Base-by-base conservation (phyloP, 2,888 invertebrate genomes). In the Teleiodes luculella region DNA sequence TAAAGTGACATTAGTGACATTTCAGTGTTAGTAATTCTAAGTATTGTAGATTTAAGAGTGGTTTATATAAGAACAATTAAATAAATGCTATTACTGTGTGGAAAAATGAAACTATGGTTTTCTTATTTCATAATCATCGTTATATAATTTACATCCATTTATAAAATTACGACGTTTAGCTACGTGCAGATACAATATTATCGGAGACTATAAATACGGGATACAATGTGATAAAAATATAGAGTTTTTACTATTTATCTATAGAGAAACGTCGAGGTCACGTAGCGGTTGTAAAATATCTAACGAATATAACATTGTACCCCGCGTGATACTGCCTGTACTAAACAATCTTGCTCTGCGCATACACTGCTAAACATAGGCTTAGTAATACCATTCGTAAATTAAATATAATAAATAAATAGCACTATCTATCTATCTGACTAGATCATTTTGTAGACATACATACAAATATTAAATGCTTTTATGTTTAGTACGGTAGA, bases 111-210 rank as follows among this genome's bases (percentile, higher is more conserved):
- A 43, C 24, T 43, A 43, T 24, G 41, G 28, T 35, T 50, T 16
- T 7, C 36, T 11, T 11, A 24, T 13, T 24, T 24, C 0, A 43
- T 28, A 24, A 28, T 43, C 28, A 24, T 43, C n/a, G 20, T 43
- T 20, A 64, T 75, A 72, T 77, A 74, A 72, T 79, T 74, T 78
- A 80, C 82, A 82, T 74, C 70, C 64, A 80, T 76, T 77, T 78
- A 75, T 74, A 82, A 78, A 79, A 76, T 72, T 73, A 74, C 67
- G 57, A 48, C 59, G 54, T 56, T 53, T 55, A 18, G n/a, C 55
- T 62, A 65, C 57, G 56, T 55, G 59, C 57, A 59, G 56, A 66
- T 53, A 47, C 6, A 24, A 24, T 24, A 24, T 24, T 24, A 24
- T 4, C 24, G 6, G 6, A 24, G 6, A 24, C 6, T 4, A 24